These are phyloP conservation scores for Ciconia stormi DNA, from an alignment of 2,113 vertebrate species.

Conservation along the genomic window DNA sequence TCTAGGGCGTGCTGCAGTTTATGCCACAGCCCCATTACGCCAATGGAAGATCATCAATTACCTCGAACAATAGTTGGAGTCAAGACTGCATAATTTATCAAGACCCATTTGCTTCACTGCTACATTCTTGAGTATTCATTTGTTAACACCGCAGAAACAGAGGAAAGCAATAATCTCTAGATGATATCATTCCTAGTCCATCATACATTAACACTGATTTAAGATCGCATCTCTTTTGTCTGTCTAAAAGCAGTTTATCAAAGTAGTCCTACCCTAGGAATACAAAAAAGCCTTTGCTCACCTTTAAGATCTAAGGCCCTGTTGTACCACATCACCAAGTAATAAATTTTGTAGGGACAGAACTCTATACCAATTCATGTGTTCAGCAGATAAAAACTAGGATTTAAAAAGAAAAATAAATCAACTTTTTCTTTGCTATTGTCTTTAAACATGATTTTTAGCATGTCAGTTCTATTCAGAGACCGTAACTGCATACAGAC, in stretches of 20 bases:
- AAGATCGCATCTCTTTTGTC: conserved; percentile 13
- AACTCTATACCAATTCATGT: background rate
- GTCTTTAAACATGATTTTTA: background rate
- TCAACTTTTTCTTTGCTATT: background rate
- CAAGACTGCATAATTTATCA: conserved; percentile 49
- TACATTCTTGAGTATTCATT: conserved; percentile 18
- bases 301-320: background rate
- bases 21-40: background rate
- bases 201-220: conserved; percentile 35
- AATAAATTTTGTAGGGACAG: background rate
- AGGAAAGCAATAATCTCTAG: conserved; percentile 37
- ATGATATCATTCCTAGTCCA: conserved; percentile 53
- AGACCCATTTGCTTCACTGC: conserved; percentile 30
- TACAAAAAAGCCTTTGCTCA: background rate
- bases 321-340: background rate
- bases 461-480: background rate
- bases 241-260: conserved; percentile 33
- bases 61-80: conserved; percentile 15
- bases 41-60: conserved; percentile 57
- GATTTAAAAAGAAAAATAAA: background rate
- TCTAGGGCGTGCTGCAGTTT: background rate
- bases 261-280: background rate
- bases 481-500: background rate
- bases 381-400: background rate
- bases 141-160: conserved; percentile 43